Evolutionary conservation across 2,113 vertebrate genomes (phyloP), one percentile per base, ranked within the genome.

Genomic region (Microcebus ravelobensis): DNA sequence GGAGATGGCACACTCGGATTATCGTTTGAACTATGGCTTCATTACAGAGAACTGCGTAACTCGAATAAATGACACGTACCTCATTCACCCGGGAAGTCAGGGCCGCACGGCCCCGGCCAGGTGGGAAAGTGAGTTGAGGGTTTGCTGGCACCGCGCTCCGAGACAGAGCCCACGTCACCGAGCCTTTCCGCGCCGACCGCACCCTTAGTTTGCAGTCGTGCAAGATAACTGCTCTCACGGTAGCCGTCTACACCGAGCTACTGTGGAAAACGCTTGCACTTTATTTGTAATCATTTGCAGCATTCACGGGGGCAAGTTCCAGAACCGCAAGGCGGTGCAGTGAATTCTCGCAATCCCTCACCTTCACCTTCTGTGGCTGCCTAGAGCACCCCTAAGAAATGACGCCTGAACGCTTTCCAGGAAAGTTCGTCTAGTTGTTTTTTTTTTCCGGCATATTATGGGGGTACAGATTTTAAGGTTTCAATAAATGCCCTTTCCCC

Each of bases 1-100:
- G 20, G 48, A 94, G 67, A 57, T 23, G 82, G 57, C 36, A 65
- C 11, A 65, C 11, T 4, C 29, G 59, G 25, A 39, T 92, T 57
- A 74, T 57, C 87, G 87, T 95, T 80, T 95, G 90, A 94, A 76
- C 87, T 94, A 7, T 17, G 31, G 36, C 8, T 77, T 97, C 94
- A 95, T 97, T 96, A 96, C 29, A 96, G 74, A 96, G 91, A 89
- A 67, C 76, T 67, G 17, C 31, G 76, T 80, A 77, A 89, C 84
- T 42, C 59, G 83, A 87, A 93, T 84, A 36, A 94, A 87, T 96
- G 57, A 79, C 79, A 95, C 67, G 27, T 96, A 93, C 96, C 96
- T 97, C 94, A 71, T 86, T 94, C 74, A 95, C 45, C 70, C 89
- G 80, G 93, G 67, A 93, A 89, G 70, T 25, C 84, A 88, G 71